These are phyloP conservation scores for Verasper variegatus DNA, from an alignment of 2,113 vertebrate species.

Conservation along the genomic window DNA sequence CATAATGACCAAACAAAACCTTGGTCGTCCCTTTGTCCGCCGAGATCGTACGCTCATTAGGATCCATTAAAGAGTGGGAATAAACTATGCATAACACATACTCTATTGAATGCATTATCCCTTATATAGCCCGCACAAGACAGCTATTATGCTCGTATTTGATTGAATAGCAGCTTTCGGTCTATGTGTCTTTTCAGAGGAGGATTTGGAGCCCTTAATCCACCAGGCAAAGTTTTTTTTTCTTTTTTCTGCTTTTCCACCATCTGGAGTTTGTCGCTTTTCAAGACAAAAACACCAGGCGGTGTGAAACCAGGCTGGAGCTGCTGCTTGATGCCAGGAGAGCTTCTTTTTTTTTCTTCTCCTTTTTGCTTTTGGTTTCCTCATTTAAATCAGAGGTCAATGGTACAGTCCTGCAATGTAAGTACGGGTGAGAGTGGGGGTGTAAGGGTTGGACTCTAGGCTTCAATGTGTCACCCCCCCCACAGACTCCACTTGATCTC, in stretches of 20 bases:
- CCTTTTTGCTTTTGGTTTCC: slow-evolving; percentile 35
- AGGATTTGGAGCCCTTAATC: slow-evolving; percentile 83
- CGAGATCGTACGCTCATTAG: slow-evolving; percentile 73
- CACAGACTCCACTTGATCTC: background rate
- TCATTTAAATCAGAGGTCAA: slow-evolving; percentile 65
- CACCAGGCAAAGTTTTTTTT: slow-evolving; percentile 78
- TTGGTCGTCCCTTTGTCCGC: slow-evolving; percentile 55
- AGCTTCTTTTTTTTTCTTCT: background rate
- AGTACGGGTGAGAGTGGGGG: slow-evolving; percentile 26
- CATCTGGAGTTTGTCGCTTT: slow-evolving; percentile 84
- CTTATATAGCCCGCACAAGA: slow-evolving; percentile 62
- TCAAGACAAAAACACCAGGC: slow-evolving; percentile 80
- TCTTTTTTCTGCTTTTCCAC: slow-evolving; percentile 63
- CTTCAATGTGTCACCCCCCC: slow-evolving; percentile 15
- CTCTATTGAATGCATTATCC: slow-evolving; percentile 72
- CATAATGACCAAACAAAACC: slow-evolving; percentile 72
- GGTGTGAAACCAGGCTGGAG: slow-evolving; percentile 72
- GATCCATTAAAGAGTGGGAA: slow-evolving; percentile 66
- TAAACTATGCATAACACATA: slow-evolving; percentile 77
- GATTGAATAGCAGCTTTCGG: slow-evolving; percentile 75
- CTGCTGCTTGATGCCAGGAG: slow-evolving; percentile 66
- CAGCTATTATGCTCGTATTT: slow-evolving; percentile 75
- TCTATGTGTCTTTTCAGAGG: slow-evolving; percentile 77
- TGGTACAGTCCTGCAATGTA: slow-evolving; percentile 54
- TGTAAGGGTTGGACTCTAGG: slow-evolving; percentile 7